These are phyloP conservation scores for Reticulitermes lucifugus DNA, from an alignment of 2,888 invertebrate genomes.

Conservation along the genomic window DNA sequence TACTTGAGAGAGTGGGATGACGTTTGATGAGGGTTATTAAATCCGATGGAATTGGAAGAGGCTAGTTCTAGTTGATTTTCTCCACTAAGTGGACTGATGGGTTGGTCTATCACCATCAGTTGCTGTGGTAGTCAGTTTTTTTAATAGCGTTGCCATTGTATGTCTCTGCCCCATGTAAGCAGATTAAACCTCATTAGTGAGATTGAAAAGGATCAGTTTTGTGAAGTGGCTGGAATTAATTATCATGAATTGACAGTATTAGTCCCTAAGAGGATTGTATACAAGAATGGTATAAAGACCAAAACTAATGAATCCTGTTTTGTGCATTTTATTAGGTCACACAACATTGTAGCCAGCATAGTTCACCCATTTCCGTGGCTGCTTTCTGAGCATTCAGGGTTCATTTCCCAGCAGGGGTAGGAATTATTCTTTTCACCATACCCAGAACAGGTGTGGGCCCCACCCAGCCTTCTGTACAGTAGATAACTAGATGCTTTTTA, in stretches of 20 bases:
- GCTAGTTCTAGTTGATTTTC: neutral
- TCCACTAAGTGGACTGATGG: neutral
- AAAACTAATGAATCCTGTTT: no score
- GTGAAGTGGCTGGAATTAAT: slow-evolving; percentile 5
- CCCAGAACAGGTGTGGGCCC: no score
- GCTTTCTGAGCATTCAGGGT: no score
- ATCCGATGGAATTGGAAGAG: neutral
- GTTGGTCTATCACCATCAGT: neutral
- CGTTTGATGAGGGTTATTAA: neutral
- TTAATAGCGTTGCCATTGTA: neutral
- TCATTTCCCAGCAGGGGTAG: no score
- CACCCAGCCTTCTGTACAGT: no score
- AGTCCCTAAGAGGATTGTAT: neutral
- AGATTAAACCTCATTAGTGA: slow-evolving; percentile 16
- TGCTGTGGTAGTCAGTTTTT: neutral
- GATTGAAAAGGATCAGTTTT: slow-evolving; percentile 4
- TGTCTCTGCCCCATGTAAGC: neutral
- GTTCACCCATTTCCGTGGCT: no score
- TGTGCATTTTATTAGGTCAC: no score
- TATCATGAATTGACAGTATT: neutral
- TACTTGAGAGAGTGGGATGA: neutral
- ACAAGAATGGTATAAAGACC: neutral
- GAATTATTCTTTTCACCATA: no score
- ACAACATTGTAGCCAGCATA: no score
- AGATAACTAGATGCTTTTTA: no score